A percentile compares a stretch with the other conserved stretches of the same genome.
Evolutionary conservation across 2,888 invertebrate species (phyloP).

Genomic region (Pristionchus japonicus): DNA sequence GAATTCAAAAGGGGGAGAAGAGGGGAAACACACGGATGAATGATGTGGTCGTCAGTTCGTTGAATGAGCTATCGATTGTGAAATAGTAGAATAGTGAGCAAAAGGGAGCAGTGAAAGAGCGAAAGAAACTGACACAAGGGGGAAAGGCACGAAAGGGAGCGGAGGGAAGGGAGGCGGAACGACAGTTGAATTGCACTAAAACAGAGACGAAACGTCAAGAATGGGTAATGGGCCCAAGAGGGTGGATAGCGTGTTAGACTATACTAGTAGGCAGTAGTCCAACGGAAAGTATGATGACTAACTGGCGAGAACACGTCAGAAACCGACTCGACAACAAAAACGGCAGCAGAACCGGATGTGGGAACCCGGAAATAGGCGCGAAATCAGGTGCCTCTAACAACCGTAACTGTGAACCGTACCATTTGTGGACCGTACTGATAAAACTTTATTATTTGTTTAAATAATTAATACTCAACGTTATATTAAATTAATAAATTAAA

Average conservation of each 20-base stretch:
- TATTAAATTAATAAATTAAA: too few species aligned
- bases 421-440: not conserved
- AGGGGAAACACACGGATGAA: not conserved
- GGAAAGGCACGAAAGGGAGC: not conserved
- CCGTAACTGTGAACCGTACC: not conserved
- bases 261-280: not conserved
- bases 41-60: not conserved
- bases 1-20: constrained; percentile 25
- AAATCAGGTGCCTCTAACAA: not conserved
- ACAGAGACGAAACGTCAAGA: not conserved
- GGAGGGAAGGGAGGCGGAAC: constrained; percentile 13
- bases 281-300: constrained; percentile 1
- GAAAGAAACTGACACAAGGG: constrained; percentile 14
- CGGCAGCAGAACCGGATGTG: not conserved
- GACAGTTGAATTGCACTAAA: constrained; percentile 19
- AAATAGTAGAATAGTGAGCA: not conserved
- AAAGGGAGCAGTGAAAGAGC: not conserved
- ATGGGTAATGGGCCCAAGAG: not conserved
- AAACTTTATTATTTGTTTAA: too few species aligned
- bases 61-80: constrained; percentile 21
- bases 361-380: not conserved
- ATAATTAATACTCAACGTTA: too few species aligned
- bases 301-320: not conserved
- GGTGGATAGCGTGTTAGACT: not conserved
- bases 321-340: not conserved